A percentile compares a stretch with the other conserved stretches of the same genome.
Conservation (phyloP, 23 tunicate species). For the Styela clava region DNA sequence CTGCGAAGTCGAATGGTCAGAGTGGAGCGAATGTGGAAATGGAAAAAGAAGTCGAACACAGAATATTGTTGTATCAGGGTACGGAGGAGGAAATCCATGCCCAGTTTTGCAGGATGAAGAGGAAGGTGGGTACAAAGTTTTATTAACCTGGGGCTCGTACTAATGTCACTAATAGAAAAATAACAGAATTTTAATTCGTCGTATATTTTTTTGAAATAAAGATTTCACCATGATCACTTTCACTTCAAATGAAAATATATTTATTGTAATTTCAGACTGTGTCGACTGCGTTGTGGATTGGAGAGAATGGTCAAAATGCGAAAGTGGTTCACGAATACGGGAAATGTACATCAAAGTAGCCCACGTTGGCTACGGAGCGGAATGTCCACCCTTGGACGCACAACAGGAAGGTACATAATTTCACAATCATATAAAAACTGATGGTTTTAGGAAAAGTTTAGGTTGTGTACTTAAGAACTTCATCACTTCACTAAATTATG, state of each 20-base stretch:
- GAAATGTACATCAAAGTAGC: conserved; percentile 11
- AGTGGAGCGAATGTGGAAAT: conserved; percentile 62
- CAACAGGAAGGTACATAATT: conserved; percentile 64
- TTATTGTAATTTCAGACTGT: conserved; percentile 51
- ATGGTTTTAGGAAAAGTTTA: too few species aligned
- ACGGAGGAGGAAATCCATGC: conserved; percentile 56
- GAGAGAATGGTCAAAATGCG: conserved; percentile 62
- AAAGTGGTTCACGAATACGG: conserved; percentile 27
- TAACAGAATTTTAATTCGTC: too few species aligned
- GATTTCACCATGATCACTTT: too few species aligned
- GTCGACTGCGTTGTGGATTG: conserved; percentile 57
- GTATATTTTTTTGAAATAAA: too few species aligned
- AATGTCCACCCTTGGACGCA: conserved; percentile 23
- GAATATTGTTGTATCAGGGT: conserved; percentile 7
- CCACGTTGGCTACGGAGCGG: conserved; percentile 59
- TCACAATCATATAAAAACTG: too few species aligned
- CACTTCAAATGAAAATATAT: too few species aligned
- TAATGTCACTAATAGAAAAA: too few species aligned
- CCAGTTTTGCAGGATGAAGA: conserved; percentile 29
- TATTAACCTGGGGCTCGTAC: too few species aligned
- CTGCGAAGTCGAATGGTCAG: conserved; percentile 64
- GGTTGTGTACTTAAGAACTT: too few species aligned
- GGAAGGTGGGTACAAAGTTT: conserved; percentile 14
- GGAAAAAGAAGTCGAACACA: conserved; percentile 50
- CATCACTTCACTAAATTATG: too few species aligned